These are phyloP conservation scores for Lagopus muta DNA, from an alignment of 2,113 vertebrate genomes.

Conservation along the genomic window DNA sequence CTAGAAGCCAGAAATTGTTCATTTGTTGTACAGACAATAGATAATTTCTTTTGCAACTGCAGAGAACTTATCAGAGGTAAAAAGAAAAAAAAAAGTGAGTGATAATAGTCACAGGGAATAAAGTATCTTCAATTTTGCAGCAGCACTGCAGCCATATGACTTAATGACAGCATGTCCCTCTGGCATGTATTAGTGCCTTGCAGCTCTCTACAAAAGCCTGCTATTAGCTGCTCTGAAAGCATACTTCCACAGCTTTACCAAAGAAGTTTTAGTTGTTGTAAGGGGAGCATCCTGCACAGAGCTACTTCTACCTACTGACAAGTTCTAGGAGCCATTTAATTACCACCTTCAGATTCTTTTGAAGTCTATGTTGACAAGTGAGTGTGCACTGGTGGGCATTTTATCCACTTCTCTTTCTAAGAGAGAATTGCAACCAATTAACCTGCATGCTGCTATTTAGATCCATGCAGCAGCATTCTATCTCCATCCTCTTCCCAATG, in stretches of 20 bases:
- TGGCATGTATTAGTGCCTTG: background rate
- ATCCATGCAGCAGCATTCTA: background rate
- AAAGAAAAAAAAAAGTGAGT: background rate
- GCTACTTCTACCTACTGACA: background rate
- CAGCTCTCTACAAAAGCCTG: background rate
- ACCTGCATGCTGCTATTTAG: background rate
- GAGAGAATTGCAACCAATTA: background rate
- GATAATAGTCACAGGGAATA: background rate
- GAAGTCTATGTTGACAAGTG: background rate
- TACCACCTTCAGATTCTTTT: background rate
- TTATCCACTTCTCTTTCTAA: background rate
- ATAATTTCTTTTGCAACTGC: background rate
- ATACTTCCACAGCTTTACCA: background rate
- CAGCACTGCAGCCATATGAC: background rate
- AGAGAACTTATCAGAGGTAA: background rate
- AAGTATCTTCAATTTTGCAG: background rate
- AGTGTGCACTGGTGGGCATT: background rate
- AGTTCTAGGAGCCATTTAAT: background rate
- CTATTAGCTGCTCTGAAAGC: background rate
- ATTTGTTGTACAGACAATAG: slow-evolving; percentile 54
- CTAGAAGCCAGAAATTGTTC: slow-evolving; percentile 51
- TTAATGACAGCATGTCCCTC: background rate
- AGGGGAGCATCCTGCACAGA: background rate
- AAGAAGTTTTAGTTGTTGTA: background rate
- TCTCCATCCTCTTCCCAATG: background rate